Conservation (phyloP, 92 coral and sea anemone genomes). For the Desmophyllum pertusum region DNA sequence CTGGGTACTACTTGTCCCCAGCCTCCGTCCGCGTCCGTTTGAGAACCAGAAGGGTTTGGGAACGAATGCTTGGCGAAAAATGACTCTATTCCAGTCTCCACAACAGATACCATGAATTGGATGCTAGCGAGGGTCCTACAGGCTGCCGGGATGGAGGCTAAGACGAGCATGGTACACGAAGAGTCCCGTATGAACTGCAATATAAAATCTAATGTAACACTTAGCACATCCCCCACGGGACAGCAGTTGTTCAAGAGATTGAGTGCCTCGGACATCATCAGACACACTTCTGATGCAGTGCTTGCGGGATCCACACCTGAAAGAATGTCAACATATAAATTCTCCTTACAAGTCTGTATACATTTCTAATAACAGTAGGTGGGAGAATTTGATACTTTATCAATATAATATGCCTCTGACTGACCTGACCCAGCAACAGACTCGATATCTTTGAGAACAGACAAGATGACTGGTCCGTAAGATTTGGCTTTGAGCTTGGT, state of each 20-base stretch:
- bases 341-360: background rate
- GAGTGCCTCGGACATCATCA: slow-evolving; percentile 83
- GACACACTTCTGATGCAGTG: slow-evolving; percentile 81
- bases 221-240: slow-evolving; percentile 76
- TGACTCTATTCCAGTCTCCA: slow-evolving; percentile 89
- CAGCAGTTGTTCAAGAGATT: slow-evolving; percentile 88
- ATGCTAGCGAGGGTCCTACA: slow-evolving; percentile 94
- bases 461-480: slow-evolving; percentile 79
- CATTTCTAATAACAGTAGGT: background rate
- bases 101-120: slow-evolving; percentile 82
- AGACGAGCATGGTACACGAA: slow-evolving; percentile 73
- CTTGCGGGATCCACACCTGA: slow-evolving; percentile 82
- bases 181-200: slow-evolving; percentile 77
- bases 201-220: slow-evolving; percentile 65
- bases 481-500: slow-evolving; percentile 60
- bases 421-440: slow-evolving; percentile 91
- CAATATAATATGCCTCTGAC: background rate
- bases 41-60: slow-evolving; percentile 29
- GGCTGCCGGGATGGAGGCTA: slow-evolving; percentile 89
- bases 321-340: background rate
- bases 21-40: slow-evolving; percentile 65
- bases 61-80: slow-evolving; percentile 79
- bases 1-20: slow-evolving; percentile 88
- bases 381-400: background rate
- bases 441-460: slow-evolving; percentile 76